phyloP scores from a whole-genome alignment of 2,888 invertebrate species.

The Oxytorus armatus region DNA sequence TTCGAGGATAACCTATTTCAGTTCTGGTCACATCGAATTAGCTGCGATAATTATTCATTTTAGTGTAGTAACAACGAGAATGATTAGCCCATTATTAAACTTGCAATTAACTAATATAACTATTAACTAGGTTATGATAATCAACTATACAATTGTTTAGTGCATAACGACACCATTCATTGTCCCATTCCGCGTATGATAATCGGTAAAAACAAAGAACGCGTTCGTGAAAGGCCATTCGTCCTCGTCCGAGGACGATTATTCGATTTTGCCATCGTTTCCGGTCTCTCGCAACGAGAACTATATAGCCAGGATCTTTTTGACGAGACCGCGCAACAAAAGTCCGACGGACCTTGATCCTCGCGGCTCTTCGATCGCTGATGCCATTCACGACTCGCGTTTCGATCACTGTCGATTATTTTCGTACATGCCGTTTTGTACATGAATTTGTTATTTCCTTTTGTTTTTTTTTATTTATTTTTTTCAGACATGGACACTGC shows the following conservation, averaged over 20 bases:
- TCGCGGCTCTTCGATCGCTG: background rate
- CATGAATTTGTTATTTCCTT: background rate
- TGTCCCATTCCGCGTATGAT: too few species aligned
- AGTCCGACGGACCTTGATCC: background rate
- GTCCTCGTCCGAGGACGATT: background rate
- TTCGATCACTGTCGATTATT: background rate
- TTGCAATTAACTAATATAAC: too few species aligned
- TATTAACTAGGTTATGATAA: too few species aligned
- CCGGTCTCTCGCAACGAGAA: background rate
- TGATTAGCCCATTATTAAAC: too few species aligned
- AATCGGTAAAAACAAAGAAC: background rate
- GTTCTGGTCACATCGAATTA: too few species aligned
- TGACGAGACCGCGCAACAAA: background rate
- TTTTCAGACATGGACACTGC: background rate
- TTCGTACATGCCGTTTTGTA: background rate
- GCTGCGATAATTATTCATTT: too few species aligned
- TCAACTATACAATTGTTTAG: too few species aligned
- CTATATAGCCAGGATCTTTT: background rate
- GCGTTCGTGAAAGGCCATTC: background rate
- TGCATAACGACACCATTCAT: too few species aligned
- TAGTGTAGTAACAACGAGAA: too few species aligned
- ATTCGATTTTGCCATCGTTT: constrained; percentile 8
- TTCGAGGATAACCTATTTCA: too few species aligned
- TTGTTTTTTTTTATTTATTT: too few species aligned
- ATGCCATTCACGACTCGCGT: background rate